Base-by-base conservation (phyloP, 1,140 invertebrate genomes). In the Rhyacophila brunnea region DNA sequence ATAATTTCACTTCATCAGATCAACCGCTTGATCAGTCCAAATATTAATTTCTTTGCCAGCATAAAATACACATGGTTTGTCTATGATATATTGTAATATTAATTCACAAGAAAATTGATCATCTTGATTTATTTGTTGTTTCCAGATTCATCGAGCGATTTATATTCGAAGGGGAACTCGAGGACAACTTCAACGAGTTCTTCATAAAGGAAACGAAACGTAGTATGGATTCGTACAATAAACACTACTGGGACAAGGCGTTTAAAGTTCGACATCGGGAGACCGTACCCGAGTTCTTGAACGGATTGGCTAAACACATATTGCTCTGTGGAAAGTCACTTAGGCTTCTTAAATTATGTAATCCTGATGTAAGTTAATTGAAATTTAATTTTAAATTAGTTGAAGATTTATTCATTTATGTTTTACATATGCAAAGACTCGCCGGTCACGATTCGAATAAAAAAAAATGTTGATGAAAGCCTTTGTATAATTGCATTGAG, bases 251-350 rank as follows among this genome's bases (percentile, higher is more conserved):
- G 84, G 83, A 83, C 7, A 81, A 81, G 63, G 80, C 80, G 0
- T 85, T 83, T 65, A 72, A 71, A 11, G 78, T 84, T 34, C 66
- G 70, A 1, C 74, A 80, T 42, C 72, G 68, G 43, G 73, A 79
- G 35, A 78, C 78, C 0, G 75, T 85, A 4, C 84, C 84, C 0
- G 78, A 79, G 17, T 85, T 85, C 58, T 60, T 85, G 34, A 73
- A 68, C 7, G 74, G 77, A 10, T 49, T 85, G 10, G 74, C 81
- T 0, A 76, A 81, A n/a, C 74, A 73, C 6, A 83, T 85, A 65
- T 64, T 85, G 18, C 70, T 84, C 15, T 86, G 83, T 66, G 84
- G 83, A 0, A 85, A 85, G 67, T 80, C 83, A 7, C 66, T 85
- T 17, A 74, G 79, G 58, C 68, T 85, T 19, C 67, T 85, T 19